Conservation (phyloP, 2,797 vertebrate genomes). For the Halcyon chelicuti region DNA sequence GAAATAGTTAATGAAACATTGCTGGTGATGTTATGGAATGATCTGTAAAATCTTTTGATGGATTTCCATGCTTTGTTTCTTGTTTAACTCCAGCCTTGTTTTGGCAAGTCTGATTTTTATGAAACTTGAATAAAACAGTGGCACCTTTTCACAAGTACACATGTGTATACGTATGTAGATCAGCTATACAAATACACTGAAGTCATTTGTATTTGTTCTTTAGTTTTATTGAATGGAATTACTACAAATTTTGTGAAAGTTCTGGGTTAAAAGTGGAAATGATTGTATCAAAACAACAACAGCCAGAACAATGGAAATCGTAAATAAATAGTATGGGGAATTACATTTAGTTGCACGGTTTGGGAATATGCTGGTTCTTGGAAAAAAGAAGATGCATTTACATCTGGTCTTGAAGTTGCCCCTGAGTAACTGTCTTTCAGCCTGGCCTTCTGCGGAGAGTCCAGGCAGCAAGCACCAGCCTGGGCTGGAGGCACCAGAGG, state of each 20-base stretch:
- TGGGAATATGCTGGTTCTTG: background rate
- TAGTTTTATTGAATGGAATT: background rate
- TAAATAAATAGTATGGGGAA: background rate
- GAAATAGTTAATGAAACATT: background rate
- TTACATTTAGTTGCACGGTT: background rate
- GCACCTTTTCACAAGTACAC: background rate
- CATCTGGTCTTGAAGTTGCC: background rate
- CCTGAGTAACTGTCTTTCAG: background rate
- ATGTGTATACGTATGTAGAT: accelerated
- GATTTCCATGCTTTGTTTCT: background rate
- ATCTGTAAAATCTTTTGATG: background rate
- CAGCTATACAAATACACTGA: background rate
- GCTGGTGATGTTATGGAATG: background rate
- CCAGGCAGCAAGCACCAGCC: accelerated
- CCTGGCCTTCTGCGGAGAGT: background rate
- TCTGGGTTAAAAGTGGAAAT: background rate
- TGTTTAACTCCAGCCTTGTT: background rate
- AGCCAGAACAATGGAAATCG: background rate
- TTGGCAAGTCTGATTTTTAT: background rate
- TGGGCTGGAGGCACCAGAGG: accelerated
- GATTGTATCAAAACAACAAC: background rate
- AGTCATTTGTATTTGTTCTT: background rate
- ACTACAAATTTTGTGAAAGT: background rate
- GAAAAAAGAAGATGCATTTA: too few relatives aligned
- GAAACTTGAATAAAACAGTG: background rate